phyloP scores from a whole-genome alignment of 1,140 invertebrate genomes.

The Conus ventricosus region DNA sequence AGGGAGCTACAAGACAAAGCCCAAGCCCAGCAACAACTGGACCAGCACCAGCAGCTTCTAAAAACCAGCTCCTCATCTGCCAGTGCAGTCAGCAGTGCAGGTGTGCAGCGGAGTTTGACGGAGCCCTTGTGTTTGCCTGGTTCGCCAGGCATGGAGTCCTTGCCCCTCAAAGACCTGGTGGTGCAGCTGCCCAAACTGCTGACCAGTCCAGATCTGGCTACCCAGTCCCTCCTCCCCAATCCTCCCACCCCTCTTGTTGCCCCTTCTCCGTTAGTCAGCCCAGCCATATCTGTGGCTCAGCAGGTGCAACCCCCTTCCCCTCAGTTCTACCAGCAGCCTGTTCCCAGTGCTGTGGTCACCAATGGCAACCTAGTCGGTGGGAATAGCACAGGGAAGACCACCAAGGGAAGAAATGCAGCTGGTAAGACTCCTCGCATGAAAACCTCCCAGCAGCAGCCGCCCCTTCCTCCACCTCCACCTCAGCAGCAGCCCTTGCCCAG shows the following conservation, averaged over 20 bases:
- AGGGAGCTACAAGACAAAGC: slow-evolving; percentile 83
- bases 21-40: slow-evolving; percentile 70
- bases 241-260: slow-evolving; percentile 33
- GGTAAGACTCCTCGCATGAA: slow-evolving; percentile 57
- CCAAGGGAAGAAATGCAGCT: slow-evolving; percentile 43
- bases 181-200: slow-evolving; percentile 45
- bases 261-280: neutral
- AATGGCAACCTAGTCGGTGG: slow-evolving; percentile 21
- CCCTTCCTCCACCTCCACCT: slow-evolving; percentile 29
- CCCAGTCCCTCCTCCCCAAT: slow-evolving; percentile 32
- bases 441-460: slow-evolving; percentile 60
- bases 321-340: slow-evolving; percentile 36
- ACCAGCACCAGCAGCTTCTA: slow-evolving; percentile 63
- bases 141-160: slow-evolving; percentile 11
- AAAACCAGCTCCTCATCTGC: slow-evolving; percentile 28
- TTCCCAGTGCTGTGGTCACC: slow-evolving; percentile 19
- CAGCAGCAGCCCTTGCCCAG: slow-evolving; percentile 5
- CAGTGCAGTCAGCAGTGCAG: neutral
- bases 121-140: slow-evolving; percentile 25
- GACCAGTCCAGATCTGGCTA: slow-evolving; percentile 19
- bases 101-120: slow-evolving; percentile 3
- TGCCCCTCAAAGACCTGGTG: slow-evolving; percentile 35
- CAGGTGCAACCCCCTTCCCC: slow-evolving; percentile 15
- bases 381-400: slow-evolving; percentile 36
- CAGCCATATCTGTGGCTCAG: neutral